Conservation (phyloP, 2,888 invertebrate genomes). For the Apodemia duryi region DNA sequence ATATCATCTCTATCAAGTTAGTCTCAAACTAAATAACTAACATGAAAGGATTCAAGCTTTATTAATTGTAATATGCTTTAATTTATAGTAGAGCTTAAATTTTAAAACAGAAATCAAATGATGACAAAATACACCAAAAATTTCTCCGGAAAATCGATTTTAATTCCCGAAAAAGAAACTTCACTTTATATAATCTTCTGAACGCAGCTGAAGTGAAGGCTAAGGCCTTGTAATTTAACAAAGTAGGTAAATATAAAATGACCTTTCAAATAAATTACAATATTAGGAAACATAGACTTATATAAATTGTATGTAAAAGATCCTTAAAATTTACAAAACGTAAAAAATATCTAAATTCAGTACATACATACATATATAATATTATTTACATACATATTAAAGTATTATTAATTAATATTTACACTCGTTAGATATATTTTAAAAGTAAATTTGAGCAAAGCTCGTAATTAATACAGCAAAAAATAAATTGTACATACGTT, state of each 20-base stretch:
- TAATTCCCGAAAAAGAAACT: no score
- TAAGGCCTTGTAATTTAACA: not conserved
- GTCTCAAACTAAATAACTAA: no score
- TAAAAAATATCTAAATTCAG: not conserved
- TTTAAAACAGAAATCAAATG: no score
- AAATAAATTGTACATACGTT: conserved; percentile 55
- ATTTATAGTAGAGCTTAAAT: not conserved
- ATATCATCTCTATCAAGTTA: no score
- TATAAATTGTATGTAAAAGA: not conserved
- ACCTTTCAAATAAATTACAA: not conserved
- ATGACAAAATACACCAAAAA: not conserved
- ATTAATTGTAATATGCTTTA: not conserved
- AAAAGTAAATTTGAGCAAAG: not conserved
- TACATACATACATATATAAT: not conserved
- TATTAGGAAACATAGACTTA: not conserved
- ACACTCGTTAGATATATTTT: not conserved
- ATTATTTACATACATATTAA: no score
- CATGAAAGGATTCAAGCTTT: no score
- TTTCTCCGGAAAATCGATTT: not conserved
- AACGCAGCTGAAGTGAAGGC: not conserved
- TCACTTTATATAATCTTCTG: not conserved
- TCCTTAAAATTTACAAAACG: not conserved
- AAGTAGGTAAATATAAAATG: not conserved
- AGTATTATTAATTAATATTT: not conserved
- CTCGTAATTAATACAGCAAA: not conserved